A percentile compares a stretch with the other conserved stretches of the same genome.
These are phyloP conservation scores for Drepana arcuata DNA, from an alignment of 1,140 invertebrate genomes.

Conservation along the genomic window DNA sequence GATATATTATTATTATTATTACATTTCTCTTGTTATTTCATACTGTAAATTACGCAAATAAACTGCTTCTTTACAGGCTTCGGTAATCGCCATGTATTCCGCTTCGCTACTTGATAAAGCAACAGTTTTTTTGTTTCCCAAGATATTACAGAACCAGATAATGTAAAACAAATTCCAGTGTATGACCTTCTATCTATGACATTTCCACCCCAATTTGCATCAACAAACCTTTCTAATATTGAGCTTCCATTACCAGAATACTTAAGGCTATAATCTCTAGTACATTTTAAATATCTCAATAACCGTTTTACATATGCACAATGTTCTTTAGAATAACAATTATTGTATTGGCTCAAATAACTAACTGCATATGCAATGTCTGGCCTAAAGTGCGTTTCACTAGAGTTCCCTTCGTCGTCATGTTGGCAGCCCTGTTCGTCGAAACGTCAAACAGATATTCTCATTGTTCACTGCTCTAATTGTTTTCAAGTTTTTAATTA, in stretches of 20 bases:
- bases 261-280: conserved; percentile 21
- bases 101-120: conserved; percentile 7
- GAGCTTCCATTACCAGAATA: conserved; percentile 11
- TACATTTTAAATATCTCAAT: conserved; percentile 52
- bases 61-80: not conserved
- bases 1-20: too few species aligned
- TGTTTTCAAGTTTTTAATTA: too few species aligned
- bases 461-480: too few species aligned
- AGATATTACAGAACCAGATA: conserved; percentile 24
- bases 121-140: conserved; percentile 21
- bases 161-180: conserved; percentile 35
- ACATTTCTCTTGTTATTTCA: not conserved
- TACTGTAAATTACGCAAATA: not conserved
- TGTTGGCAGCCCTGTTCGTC: too few species aligned
- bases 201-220: conserved; percentile 52
- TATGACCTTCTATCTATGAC: conserved; percentile 43
- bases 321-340: conserved; percentile 32
- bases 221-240: conserved; percentile 40
- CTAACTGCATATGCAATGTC: conserved; percentile 62
- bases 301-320: conserved; percentile 57
- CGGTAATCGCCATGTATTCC: not conserved
- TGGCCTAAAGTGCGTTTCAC: too few species aligned
- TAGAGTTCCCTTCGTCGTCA: too few species aligned
- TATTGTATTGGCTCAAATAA: conserved; percentile 57
- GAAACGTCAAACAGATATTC: too few species aligned